Percentiles rank a stretch among this genome's conserved stretches.
These are phyloP conservation scores for Tragulus kanchil DNA, from an alignment of 2,113 vertebrate genomes.

Conservation along the genomic window DNA sequence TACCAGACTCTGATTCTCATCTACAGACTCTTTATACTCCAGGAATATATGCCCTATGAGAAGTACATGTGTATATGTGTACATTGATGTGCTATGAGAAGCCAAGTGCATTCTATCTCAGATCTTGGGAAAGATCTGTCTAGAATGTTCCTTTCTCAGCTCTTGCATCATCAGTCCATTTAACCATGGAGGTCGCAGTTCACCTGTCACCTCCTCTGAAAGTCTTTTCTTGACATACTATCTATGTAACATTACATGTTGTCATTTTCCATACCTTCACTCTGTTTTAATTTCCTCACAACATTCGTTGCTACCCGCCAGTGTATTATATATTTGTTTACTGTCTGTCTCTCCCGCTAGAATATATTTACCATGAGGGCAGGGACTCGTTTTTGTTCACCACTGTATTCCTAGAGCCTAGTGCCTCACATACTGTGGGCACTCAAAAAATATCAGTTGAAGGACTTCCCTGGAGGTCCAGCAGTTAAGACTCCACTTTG, in stretches of 20 bases:
- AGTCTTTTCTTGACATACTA: not conserved
- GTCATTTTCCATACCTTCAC: not conserved
- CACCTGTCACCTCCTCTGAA: not conserved
- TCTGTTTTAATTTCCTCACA: constrained; percentile 35
- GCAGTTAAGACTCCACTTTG: not conserved
- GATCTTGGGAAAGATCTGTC: not conserved
- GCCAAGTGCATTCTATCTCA: not conserved
- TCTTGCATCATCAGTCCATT: not conserved
- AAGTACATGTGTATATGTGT: not conserved
- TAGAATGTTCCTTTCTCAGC: not conserved
- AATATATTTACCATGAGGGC: not conserved
- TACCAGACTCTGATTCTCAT: too few relatives aligned
- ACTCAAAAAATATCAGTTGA: not conserved
- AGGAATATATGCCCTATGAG: not conserved
- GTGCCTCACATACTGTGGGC: not conserved
- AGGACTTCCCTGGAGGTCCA: not conserved
- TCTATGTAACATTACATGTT: not conserved
- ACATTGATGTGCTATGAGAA: not conserved
- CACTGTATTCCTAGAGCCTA: not conserved
- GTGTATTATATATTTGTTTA: not conserved
- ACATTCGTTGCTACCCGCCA: not conserved
- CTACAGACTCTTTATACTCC: too few relatives aligned
- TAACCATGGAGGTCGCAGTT: not conserved
- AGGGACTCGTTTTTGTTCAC: not conserved
- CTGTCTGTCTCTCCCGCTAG: not conserved